Evolutionary conservation across 2,797 vertebrate genomes (phyloP), one percentile per base, ranked within the genome.

Genomic region (Anguilla anguilla): DNA sequence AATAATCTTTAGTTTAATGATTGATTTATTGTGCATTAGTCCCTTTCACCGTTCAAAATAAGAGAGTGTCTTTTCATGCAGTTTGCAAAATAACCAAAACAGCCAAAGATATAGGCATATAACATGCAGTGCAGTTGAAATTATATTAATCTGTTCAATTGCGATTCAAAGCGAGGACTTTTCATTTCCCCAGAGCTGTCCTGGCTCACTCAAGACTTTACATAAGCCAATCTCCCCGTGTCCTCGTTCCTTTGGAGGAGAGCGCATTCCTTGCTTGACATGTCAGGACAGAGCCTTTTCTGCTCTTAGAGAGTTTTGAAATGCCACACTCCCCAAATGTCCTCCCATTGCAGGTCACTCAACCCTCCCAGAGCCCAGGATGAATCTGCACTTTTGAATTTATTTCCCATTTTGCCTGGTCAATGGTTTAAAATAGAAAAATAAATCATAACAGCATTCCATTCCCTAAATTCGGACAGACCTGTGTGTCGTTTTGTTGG

Each of bases 221-320:
- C 83, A 51, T 74, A 72, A 81, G 89, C 90, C 88, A 83, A 77
- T 59, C 49, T 87, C 43, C 51, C 9, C 49, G 88, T 69, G 87
- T 51, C 77, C 77, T 84, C 72, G 83, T 69, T 49, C 35, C 81
- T 85, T 69, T 79, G 31, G 43, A 39, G 92, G 90, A 85, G 90
- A 91, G 89, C 87, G 91, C 94, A 95, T 96, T 96, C 95, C 92
- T 94, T 89, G 86, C 87, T n/a, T 90, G 90, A 93, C 92, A 87
- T 93, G 94, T 95, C 91, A 85, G 89, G 93, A 94, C 95, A 92
- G 57, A 94, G 92, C 91, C 90, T 87, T 84, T 84, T 0, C 89
- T 86, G 15, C 83, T 67, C 43, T n/a, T 83, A 69, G 61, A 86
- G 28, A 74, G 69, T 55, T 88, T 86, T 91, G 91, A 93, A 95